Evolutionary conservation across 2,888 invertebrate genomes (phyloP).

Genomic region (Agrochola litura): DNA sequence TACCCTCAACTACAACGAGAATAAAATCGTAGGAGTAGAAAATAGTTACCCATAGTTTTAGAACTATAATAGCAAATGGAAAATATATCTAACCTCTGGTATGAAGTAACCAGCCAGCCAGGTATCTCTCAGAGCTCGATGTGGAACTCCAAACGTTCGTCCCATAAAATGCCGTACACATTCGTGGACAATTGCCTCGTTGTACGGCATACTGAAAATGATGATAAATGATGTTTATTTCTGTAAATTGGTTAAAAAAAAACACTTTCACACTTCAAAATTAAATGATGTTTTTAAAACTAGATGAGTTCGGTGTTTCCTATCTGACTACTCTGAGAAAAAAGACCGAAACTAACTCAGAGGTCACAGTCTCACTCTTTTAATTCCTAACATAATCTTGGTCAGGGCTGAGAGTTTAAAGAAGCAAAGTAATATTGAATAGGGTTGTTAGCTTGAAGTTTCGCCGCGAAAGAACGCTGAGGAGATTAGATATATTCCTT

Average conservation of each 20-base stretch:
- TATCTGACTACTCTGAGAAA: background rate
- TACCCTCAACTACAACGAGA: background rate
- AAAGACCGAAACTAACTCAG: background rate
- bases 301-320: background rate
- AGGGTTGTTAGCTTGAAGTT: background rate
- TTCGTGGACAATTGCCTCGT: conserved; percentile 94
- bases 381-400: background rate
- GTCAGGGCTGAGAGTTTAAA: background rate
- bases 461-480: background rate
- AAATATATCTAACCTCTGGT: conserved; percentile 91
- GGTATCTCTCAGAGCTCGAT: conserved; percentile 94
- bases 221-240: background rate
- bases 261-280: background rate
- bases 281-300: background rate
- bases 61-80: background rate
- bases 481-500: too few species aligned
- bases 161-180: conserved; percentile 95
- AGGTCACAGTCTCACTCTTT: background rate
- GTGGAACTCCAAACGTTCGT: conserved; percentile 94
- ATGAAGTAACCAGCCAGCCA: conserved; percentile 93
- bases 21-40: background rate
- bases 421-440: background rate
- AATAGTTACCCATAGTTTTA: background rate
- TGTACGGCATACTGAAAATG: conserved; percentile 93
- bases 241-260: too few species aligned